Percentiles rank a stretch among this genome's conserved stretches.
Evolutionary conservation across 2,797 vertebrate genomes (phyloP).

Genomic region (Sarcoramphus papa): DNA sequence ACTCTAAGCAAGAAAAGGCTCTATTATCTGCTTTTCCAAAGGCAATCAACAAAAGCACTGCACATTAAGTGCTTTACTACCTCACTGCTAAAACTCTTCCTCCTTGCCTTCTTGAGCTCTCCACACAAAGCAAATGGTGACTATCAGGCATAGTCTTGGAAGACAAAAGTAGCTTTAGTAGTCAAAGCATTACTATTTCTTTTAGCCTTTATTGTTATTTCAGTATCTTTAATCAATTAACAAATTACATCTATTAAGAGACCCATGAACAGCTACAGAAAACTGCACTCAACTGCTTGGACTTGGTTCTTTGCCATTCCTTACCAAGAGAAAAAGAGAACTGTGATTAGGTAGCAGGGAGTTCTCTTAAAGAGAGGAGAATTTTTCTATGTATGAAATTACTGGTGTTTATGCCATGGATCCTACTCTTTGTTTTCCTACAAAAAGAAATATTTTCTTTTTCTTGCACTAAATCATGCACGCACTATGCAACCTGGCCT

Average conservation of each 20-base stretch:
- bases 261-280: not conserved
- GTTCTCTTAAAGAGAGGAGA: not conserved
- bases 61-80: not conserved
- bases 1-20: not conserved
- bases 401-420: not conserved
- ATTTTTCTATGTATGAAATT: not conserved
- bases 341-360: not conserved
- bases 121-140: not conserved
- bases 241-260: not conserved
- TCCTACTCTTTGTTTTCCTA: slow-evolving; percentile 5
- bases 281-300: not conserved
- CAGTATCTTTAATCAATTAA: not conserved
- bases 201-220: not conserved
- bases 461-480: slow-evolving; percentile 14
- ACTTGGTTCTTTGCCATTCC: not conserved
- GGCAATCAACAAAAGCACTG: not conserved
- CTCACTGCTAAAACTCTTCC: not conserved
- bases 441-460: not conserved
- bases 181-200: not conserved
- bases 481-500: not conserved
- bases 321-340: not conserved
- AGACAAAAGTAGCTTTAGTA: not conserved
- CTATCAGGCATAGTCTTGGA: not conserved
- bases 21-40: not conserved
- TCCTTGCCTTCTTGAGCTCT: not conserved